phyloP scores from a whole-genome alignment of 2,888 invertebrate genomes.

The Epinotia demarniana region DNA sequence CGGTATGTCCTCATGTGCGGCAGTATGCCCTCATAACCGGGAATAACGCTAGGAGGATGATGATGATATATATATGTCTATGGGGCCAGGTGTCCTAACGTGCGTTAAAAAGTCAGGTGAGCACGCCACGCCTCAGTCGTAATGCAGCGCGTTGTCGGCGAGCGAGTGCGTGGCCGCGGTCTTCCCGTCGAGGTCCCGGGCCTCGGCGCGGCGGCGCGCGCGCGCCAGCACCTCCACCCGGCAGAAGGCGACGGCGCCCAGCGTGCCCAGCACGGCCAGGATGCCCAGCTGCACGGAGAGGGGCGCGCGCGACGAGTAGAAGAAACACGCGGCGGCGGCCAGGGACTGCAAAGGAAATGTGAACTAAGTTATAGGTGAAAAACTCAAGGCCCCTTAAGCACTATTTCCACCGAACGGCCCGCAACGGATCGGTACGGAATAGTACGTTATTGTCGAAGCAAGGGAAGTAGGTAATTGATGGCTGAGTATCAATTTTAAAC shows the following conservation, averaged over 20 bases:
- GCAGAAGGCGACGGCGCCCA: slow-evolving; percentile 91
- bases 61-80: too few species aligned
- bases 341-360: slow-evolving; percentile 85
- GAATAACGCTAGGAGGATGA: too few species aligned
- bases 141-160: slow-evolving; percentile 73
- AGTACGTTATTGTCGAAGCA: too few species aligned
- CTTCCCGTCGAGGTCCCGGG: slow-evolving; percentile 67
- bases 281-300: slow-evolving; percentile 90
- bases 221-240: slow-evolving; percentile 87
- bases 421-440: too few species aligned
- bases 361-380: neutral
- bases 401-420: too few species aligned
- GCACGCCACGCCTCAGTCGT: slow-evolving; percentile 69
- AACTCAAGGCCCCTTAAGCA: too few species aligned
- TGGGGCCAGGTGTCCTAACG: too few species aligned
- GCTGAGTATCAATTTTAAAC: too few species aligned
- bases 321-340: slow-evolving; percentile 93
- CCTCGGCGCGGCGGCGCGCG: slow-evolving; percentile 64
- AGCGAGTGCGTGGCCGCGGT: slow-evolving; percentile 67
- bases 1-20: too few species aligned
- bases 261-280: slow-evolving; percentile 87
- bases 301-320: slow-evolving; percentile 90
- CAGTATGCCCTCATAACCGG: too few species aligned
- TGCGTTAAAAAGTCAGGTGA: too few species aligned
- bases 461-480: too few species aligned